These are phyloP conservation scores for Thelaira solivaga DNA, from an alignment of 2,888 invertebrate genomes.

Conservation along the genomic window DNA sequence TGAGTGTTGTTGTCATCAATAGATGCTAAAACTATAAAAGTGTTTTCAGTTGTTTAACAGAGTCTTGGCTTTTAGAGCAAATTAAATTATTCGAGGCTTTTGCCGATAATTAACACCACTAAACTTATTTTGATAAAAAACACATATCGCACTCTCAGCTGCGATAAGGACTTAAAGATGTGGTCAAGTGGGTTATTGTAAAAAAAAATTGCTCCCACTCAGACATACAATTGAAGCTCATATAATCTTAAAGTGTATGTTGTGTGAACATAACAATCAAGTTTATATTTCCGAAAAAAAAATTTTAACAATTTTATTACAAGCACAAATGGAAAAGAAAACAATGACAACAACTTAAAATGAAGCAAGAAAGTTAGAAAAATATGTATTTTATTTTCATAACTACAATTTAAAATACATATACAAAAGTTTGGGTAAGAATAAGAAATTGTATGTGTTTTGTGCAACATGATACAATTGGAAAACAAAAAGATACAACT, in stretches of 20 bases:
- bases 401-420: background rate
- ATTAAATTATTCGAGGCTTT: too few relatives aligned
- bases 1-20: too few relatives aligned
- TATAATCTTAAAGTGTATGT: conserved; percentile 25
- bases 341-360: conserved; percentile 14
- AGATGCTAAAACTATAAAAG: too few relatives aligned
- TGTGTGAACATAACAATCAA: conserved; percentile 60
- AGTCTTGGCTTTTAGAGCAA: too few relatives aligned
- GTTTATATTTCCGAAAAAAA: conserved; percentile 59
- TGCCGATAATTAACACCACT: too few relatives aligned
- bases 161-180: too few relatives aligned
- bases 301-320: conserved; percentile 56
- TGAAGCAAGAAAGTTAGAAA: background rate
- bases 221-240: background rate
- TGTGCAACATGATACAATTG: conserved; percentile 33
- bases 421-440: background rate
- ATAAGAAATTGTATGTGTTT: background rate
- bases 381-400: background rate
- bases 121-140: too few relatives aligned
- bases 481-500: conserved; percentile 51
- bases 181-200: too few relatives aligned
- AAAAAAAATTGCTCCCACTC: too few relatives aligned
- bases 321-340: conserved; percentile 8
- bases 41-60: too few relatives aligned
- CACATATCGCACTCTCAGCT: too few relatives aligned